Percentiles rank a stretch among this genome's conserved stretches.
Evolutionary conservation across 2,888 invertebrate genomes (phyloP).

Genomic region (Acanthococcus lagerstroemiae): DNA sequence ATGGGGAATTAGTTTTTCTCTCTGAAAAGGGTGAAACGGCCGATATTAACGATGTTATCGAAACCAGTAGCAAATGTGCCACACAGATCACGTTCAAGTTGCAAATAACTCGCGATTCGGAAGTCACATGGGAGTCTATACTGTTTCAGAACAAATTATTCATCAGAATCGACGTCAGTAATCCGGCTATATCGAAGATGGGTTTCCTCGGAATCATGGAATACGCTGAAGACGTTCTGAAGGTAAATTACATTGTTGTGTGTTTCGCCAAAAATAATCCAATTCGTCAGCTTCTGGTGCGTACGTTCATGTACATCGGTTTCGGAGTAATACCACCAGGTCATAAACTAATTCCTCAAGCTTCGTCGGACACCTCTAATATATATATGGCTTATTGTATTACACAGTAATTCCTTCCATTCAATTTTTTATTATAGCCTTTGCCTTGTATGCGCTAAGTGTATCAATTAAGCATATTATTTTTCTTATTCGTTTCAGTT

Average conservation of each 20-base stretch:
- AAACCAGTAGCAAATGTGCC: conserved; percentile 57
- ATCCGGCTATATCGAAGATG: conserved; percentile 87
- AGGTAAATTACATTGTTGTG: conserved; percentile 66
- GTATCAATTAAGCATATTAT: too few species aligned
- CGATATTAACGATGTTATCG: conserved; percentile 47
- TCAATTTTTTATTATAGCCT: too few species aligned
- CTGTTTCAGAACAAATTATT: conserved; percentile 69
- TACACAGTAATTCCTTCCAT: conserved; percentile 36
- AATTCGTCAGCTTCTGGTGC: conserved; percentile 74
- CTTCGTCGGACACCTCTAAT: conserved; percentile 50
- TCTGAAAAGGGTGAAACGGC: conserved; percentile 33
- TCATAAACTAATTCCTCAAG: conserved; percentile 62
- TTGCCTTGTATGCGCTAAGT: too few species aligned
- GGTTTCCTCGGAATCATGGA: conserved; percentile 88
- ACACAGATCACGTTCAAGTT: conserved; percentile 66
- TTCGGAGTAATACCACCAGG: conserved; percentile 78
- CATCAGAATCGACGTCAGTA: conserved; percentile 56
- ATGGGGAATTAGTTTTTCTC: conserved; percentile 47
- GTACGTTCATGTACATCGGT: conserved; percentile 95
- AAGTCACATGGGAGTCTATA: conserved; percentile 75
- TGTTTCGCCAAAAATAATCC: conserved; percentile 72
- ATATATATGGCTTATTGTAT: conserved; percentile 53
- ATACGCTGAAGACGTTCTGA: conserved; percentile 87
- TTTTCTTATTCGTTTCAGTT: conserved; percentile 10
- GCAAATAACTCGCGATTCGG: conserved; percentile 62